Evolutionary conservation across 2,113 vertebrate genomes (phyloP), one percentile per base, ranked within the genome.

Genomic region (Cynopterus brachyotis): DNA sequence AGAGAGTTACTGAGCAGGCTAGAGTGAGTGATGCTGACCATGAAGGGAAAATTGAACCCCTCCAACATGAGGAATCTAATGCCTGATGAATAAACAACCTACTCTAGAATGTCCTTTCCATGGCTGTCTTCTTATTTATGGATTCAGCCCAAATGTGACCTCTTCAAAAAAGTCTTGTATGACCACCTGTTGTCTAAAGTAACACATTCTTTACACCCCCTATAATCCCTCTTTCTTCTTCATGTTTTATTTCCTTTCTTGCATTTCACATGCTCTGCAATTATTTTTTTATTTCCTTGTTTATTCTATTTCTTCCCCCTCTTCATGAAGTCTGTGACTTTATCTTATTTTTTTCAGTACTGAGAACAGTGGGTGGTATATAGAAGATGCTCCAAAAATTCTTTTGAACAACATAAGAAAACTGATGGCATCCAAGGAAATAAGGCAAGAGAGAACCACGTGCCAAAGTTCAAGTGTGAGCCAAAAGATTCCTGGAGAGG

Each of bases 331-430:
- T 9, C 64, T 70, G 2, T 64, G 22, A 73, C 4, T 86, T 87
- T 94, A 45, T 95, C 45, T 70, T 80, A 59, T 82, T 53, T 94
- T 67, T 80, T 80, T 26, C 50, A 94, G 40, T 73, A 88, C 40
- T 60, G 76, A 95, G 9, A 97, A 91, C 55, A 89, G 35, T 81
- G n/a, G 20, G 55, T 64, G 12, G 1, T 45, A 17, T 17, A 92
- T 40, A 83, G 24, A 92, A 85, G 69, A 83, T 92, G 22, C 26
- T 95, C 66, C 19, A 35, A 95, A 81, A 96, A 40, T 89, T 84
- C 35, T 64, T 90, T 45, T 90, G 37, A 75, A 80, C 66, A 94
- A 16, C 3, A 1, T 67, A 66, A 72, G 22, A 26, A 50, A 16
- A 73, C 15, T n/a, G 28, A 50, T 79, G 37, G 55, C 50, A 64